Evolutionary conservation across 2,113 vertebrate genomes (phyloP), one percentile per base, ranked within the genome.

Genomic region (Saccopteryx leptura): DNA sequence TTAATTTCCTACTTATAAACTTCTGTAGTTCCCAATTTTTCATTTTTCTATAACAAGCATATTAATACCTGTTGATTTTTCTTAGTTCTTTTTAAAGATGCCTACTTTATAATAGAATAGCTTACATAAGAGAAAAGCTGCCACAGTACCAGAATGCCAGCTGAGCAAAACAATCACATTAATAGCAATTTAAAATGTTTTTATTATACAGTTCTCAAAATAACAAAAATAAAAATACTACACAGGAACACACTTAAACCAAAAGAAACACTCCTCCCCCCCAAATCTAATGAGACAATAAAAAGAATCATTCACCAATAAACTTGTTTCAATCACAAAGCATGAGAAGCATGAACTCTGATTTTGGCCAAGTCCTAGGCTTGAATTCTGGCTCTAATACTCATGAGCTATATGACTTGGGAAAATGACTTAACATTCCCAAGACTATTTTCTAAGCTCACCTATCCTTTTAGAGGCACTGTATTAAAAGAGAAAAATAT

Each of bases 181-280:
- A 60, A 23, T n/a, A 86, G 39, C 39, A 65, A 88, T 85, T 93
- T 68, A 75, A 78, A 79, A 93, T 84, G 58, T 54, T 76, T 94
- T 79, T 90, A 94, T 76, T 90, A 23, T 48, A 81, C 13, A 58
- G 12, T 19, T 90, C 66, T 95, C 31, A 94, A 92, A 92, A 93
- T 86, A 54, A 94, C 3, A 39, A 74, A 92, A 66, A 50, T 4
- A 72, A 54, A 48, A 9, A 85, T 23, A 46, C 39, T 65, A 76
- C 7, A 33, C 58, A 80, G 52, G 31, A 28, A 46, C 19, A 71
- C 54, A 81, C 13, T 66, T 26, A 89, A 82, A 75, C 21, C 28
- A 52, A 91, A 76, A 61, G n/a, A 72, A 79, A 23, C 39, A 39
- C 39, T n/a, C n/a, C 12, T 9, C 33, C 5, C 4, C 24, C 50